Conservation (phyloP, 2,797 vertebrate genomes). For the Pseudochirops corinnae region DNA sequence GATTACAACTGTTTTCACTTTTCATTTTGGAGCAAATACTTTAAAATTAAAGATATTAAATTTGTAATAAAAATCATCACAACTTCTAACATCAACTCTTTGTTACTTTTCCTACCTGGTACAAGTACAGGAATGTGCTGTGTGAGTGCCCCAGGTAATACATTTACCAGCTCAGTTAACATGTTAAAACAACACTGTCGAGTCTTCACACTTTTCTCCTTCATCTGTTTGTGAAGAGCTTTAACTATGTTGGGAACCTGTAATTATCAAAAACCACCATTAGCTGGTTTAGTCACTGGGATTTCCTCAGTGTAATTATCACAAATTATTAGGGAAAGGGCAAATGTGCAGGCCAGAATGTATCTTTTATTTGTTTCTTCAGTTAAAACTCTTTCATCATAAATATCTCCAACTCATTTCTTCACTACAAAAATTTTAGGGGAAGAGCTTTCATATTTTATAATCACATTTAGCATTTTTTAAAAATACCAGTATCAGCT, state of each 20-base stretch:
- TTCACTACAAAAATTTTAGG: slow-evolving; percentile 32
- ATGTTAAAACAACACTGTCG: slow-evolving; percentile 99
- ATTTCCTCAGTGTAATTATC: slow-evolving; percentile 60
- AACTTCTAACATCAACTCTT: slow-evolving; percentile 32
- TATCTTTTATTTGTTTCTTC: slow-evolving; percentile 4
- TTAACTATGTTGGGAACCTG: slow-evolving; percentile 99
- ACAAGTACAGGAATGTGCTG: slow-evolving; percentile 96
- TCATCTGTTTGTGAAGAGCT: slow-evolving; percentile 99
- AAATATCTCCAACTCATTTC: neutral
- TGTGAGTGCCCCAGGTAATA: slow-evolving; percentile 96
- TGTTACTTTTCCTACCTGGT: slow-evolving; percentile 87
- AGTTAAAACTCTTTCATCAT: neutral
- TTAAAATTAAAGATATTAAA: slow-evolving; percentile 35
- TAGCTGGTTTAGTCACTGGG: slow-evolving; percentile 66
- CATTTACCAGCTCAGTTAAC: slow-evolving; percentile 98
- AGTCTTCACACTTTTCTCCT: slow-evolving; percentile 99
- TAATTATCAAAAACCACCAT: slow-evolving; percentile 76
- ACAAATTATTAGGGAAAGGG: slow-evolving; percentile 40
- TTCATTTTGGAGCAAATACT: slow-evolving; percentile 47
- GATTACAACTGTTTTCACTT: slow-evolving; percentile 26
- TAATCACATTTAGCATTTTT: neutral
- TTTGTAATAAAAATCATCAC: slow-evolving; percentile 5
- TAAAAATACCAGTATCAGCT: neutral
- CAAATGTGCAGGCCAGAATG: neutral
- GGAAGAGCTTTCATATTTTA: slow-evolving; percentile 39